These are phyloP conservation scores for Mastomys natalensis DNA, from an alignment of 2,113 vertebrate species.

Conservation along the genomic window DNA sequence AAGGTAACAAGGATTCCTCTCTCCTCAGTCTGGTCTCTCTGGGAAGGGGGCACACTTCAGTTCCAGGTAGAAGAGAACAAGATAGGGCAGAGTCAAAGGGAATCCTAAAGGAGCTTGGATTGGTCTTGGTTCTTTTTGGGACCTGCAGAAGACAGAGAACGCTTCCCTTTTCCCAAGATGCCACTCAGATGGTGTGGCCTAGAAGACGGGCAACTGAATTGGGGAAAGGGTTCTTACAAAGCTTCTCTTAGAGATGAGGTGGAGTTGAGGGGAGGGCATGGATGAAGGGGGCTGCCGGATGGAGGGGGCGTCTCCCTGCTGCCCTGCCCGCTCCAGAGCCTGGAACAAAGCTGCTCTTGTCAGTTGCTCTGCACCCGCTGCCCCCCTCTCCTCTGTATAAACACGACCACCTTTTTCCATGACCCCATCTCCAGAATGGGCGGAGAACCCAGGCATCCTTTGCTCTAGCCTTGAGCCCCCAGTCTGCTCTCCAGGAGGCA, in stretches of 20 bases:
- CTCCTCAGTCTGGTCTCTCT: constrained; percentile 37
- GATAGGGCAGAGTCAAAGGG: not conserved
- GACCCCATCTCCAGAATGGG: constrained; percentile 81
- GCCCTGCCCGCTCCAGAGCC: constrained; percentile 72
- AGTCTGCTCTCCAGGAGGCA: constrained; percentile 70
- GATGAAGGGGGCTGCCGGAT: constrained; percentile 81
- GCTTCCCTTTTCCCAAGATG: constrained; percentile 45
- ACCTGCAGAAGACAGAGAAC: constrained; percentile 11
- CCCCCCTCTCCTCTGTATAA: constrained; percentile 83
- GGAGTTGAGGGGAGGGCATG: constrained; percentile 74
- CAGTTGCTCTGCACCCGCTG: constrained; percentile 67
- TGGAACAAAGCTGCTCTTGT: constrained; percentile 83
- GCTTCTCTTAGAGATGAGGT: constrained; percentile 79
- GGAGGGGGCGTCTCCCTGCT: constrained; percentile 75
- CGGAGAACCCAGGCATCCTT: constrained; percentile 78
- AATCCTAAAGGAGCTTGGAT: not conserved
- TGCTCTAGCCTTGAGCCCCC: constrained; percentile 63
- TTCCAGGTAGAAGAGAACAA: not conserved
- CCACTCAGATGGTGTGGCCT: not conserved
- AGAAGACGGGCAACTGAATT: not conserved
- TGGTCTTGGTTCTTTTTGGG: constrained; percentile 31
- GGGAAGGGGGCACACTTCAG: constrained; percentile 13
- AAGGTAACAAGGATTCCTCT: constrained; percentile 6
- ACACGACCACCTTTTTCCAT: constrained; percentile 86
- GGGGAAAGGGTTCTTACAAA: constrained; percentile 66